phyloP scores from a whole-genome alignment of 2,113 vertebrate species.

The Nothoprocta perdicaria region DNA sequence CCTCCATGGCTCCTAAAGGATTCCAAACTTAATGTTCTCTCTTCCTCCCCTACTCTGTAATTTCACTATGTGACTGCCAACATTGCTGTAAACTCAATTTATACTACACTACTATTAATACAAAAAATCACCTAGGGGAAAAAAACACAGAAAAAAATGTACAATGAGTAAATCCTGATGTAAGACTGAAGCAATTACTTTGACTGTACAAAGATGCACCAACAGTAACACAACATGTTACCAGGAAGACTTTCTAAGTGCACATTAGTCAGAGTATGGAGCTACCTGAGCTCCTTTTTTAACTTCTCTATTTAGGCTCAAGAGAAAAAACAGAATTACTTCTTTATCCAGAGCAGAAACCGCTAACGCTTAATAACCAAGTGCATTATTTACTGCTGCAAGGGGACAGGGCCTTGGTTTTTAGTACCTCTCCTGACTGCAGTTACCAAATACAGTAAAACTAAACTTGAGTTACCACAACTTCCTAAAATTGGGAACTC shows the following conservation, averaged over 20 bases:
- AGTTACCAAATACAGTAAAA: not conserved
- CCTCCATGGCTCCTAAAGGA: not conserved
- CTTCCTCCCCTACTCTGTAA: not conserved
- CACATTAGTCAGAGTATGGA: not conserved
- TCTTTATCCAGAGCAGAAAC: not conserved
- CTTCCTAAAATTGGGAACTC: not conserved
- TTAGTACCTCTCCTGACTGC: not conserved
- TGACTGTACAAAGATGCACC: not conserved
- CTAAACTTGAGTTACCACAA: too few relatives aligned
- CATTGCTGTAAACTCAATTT: not conserved
- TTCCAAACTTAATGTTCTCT: not conserved
- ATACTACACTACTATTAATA: not conserved
- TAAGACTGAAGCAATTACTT: not conserved
- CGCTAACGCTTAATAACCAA: not conserved
- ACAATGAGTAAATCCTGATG: not conserved
- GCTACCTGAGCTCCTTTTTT: not conserved
- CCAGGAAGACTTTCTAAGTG: not conserved
- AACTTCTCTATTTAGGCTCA: not conserved
- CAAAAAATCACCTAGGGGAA: not conserved
- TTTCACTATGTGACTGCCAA: not conserved
- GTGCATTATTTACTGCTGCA: not conserved
- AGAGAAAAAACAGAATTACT: not conserved
- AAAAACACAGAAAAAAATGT: not conserved
- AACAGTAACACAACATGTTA: not conserved
- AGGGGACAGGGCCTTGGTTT: not conserved